Evolutionary conservation across 1,140 invertebrate genomes (phyloP).

Genomic region (Heliconius himera): DNA sequence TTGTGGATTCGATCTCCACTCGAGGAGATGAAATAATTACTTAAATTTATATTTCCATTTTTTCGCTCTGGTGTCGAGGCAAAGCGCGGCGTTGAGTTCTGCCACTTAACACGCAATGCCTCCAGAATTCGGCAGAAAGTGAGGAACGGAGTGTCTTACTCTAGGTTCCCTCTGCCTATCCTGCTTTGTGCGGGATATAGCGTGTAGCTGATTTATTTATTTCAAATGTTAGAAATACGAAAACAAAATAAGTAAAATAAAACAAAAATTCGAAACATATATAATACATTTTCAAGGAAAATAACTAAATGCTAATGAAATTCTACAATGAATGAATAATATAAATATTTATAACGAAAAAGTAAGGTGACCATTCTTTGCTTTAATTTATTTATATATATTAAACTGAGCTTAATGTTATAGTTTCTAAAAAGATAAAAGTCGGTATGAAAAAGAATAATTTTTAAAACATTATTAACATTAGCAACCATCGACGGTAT

Average conservation of each 20-base stretch:
- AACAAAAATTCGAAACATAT: not conserved
- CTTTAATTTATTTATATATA: not conserved
- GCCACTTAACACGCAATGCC: no score
- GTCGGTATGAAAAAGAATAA: not conserved
- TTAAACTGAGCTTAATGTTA: not conserved
- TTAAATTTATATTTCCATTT: no score
- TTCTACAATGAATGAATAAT: not conserved
- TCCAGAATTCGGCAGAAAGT: no score
- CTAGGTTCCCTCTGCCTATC: no score
- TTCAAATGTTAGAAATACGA: no score
- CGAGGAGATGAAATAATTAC: no score
- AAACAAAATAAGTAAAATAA: not conserved
- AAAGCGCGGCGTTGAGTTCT: no score
- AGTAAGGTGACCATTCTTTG: not conserved
- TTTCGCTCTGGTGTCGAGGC: no score
- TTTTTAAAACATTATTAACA: not conserved
- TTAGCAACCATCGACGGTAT: not conserved
- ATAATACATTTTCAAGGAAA: not conserved
- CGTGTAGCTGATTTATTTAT: no score
- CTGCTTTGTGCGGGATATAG: no score
- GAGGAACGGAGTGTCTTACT: no score
- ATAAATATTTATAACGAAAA: not conserved
- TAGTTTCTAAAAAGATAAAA: slow-evolving; percentile 10
- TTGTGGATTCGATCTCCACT: no score
- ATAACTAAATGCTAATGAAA: not conserved